A percentile compares a stretch with the other conserved stretches of the same genome.
phyloP scores from a whole-genome alignment of 1,140 invertebrate genomes.

The Drosophila jambulina region DNA sequence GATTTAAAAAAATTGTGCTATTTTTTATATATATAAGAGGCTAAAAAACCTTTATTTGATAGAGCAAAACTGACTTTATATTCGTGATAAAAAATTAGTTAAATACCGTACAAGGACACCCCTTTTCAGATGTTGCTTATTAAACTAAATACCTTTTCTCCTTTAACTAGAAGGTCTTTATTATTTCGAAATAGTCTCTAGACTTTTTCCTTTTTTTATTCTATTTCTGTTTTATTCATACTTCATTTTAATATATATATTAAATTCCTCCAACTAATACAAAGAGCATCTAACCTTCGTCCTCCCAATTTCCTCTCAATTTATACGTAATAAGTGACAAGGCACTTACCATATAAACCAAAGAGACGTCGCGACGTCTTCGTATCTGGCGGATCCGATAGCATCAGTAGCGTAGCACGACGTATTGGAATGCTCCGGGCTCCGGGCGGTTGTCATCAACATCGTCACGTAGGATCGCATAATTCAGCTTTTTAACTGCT shows the following conservation, averaged over 20 bases:
- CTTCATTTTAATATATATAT: not conserved
- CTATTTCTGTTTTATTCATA: not conserved
- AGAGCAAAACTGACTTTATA: not conserved
- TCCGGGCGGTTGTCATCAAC: conserved; percentile 61
- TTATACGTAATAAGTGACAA: conserved; percentile 71
- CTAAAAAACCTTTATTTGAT: not conserved
- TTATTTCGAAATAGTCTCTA: not conserved
- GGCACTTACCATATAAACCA: conserved; percentile 41
- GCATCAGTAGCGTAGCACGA: conserved; percentile 51
- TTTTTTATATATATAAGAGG: not conserved
- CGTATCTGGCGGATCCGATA: conserved; percentile 46
- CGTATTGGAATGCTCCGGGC: conserved; percentile 71
- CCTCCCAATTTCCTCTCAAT: conserved; percentile 6
- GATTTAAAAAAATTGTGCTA: too few species aligned
- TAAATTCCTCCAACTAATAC: not conserved
- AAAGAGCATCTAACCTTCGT: conserved; percentile 39
- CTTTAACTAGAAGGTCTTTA: not conserved
- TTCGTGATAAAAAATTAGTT: not conserved
- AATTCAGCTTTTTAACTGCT: conserved; percentile 81
- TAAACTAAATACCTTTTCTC: not conserved
- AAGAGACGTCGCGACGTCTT: not conserved
- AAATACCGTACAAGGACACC: too few species aligned
- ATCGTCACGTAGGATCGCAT: conserved; percentile 77
- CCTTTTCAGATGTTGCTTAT: not conserved
- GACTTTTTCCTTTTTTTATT: too few species aligned